A percentile compares a stretch with the other conserved stretches of the same genome.
Evolutionary conservation across 2,113 vertebrate species (phyloP).

Genomic region (Prochilodus magdalenae): DNA sequence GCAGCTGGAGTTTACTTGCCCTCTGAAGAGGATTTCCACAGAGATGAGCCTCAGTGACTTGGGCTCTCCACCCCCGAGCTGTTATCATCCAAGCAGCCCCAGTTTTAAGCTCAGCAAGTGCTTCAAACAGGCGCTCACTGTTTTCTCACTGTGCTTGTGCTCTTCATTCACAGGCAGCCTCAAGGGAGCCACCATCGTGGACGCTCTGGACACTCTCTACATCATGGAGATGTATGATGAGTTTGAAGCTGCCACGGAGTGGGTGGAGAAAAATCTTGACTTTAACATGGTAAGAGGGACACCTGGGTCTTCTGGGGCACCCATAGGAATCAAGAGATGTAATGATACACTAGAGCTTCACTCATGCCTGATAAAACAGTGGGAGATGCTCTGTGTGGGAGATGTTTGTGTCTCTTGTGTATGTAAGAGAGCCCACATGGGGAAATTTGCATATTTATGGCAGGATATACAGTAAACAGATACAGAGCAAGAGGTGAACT

Average conservation of each 20-base stretch:
- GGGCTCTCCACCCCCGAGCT: background rate
- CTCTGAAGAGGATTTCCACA: slow-evolving; percentile 14
- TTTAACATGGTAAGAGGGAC: slow-evolving; percentile 90
- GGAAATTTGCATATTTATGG: too few species aligned
- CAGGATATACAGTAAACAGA: too few species aligned
- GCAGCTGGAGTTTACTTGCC: background rate
- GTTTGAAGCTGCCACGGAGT: slow-evolving; percentile 90
- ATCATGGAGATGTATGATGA: slow-evolving; percentile 98
- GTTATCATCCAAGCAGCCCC: background rate
- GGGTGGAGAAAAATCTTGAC: slow-evolving; percentile 94
- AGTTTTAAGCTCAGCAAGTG: background rate
- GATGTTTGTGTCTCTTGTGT: too few species aligned
- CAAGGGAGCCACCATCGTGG: slow-evolving; percentile 96
- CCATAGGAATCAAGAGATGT: background rate
- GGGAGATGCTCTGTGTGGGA: too few species aligned
- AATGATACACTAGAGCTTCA: background rate
- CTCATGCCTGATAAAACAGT: too few species aligned
- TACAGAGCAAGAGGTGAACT: too few species aligned
- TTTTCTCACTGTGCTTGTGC: slow-evolving; percentile 57
- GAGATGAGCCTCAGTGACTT: slow-evolving; percentile 4
- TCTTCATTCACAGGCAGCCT: slow-evolving; percentile 78
- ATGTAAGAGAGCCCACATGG: too few species aligned
- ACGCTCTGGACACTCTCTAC: slow-evolving; percentile 92
- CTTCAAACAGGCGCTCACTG: background rate
- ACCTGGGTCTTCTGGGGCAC: background rate